A percentile compares a stretch with the other conserved stretches of the same genome.
Evolutionary conservation across 2,888 invertebrate genomes (phyloP).

Genomic region (Dioctria linearis): DNA sequence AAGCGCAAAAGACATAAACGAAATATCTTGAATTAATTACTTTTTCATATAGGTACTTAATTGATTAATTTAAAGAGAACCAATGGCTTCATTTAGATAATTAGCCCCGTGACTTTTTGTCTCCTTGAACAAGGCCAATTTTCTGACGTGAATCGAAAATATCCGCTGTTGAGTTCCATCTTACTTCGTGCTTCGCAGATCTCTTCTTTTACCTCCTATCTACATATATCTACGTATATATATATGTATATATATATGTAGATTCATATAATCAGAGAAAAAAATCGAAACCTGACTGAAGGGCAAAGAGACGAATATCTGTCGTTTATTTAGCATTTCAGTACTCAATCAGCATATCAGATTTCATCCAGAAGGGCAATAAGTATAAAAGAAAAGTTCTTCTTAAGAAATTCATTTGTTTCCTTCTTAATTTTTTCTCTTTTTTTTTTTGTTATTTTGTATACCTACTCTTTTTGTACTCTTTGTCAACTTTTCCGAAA

Average conservation of each 20-base stretch:
- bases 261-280: conserved; percentile 16
- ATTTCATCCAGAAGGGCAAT: conserved; percentile 57
- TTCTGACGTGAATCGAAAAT: conserved; percentile 26
- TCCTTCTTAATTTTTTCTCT: conserved; percentile 33
- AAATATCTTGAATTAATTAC: too few species aligned
- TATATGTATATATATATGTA: too few species aligned
- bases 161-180: background rate
- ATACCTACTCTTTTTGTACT: conserved; percentile 7
- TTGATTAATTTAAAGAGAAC: too few species aligned
- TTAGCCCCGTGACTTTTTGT: conserved; percentile 45
- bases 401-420: conserved; percentile 52
- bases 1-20: too few species aligned
- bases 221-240: background rate
- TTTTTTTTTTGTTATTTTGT: background rate
- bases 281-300: conserved; percentile 23
- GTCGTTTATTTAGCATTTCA: conserved; percentile 55
- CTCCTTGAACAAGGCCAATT: conserved; percentile 31
- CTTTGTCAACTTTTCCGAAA: conserved; percentile 50
- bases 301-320: conserved; percentile 27
- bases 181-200: background rate
- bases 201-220: background rate
- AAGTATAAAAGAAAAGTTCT: conserved; percentile 45
- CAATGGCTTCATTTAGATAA: conserved; percentile 7
- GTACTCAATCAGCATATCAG: conserved; percentile 57
- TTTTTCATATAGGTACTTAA: too few species aligned